Percentiles rank a stretch among this genome's conserved stretches.
Conservation (phyloP, 2,888 invertebrate genomes). For the Anthophora plumipes region DNA sequence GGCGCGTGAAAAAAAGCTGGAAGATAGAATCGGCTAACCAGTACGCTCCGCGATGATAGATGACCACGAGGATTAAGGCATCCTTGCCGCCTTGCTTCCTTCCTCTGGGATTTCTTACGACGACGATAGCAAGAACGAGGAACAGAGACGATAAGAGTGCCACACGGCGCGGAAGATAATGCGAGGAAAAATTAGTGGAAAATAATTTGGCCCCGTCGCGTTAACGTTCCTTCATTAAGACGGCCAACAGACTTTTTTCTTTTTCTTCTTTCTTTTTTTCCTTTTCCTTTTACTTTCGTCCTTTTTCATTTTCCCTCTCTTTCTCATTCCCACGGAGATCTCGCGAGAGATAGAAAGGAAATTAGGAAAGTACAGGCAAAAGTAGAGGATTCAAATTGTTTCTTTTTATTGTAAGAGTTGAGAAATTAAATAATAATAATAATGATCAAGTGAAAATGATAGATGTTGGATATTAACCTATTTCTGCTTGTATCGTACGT, state of each 20-base stretch:
- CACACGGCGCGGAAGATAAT: conserved; percentile 18
- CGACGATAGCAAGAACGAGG: conserved; percentile 24
- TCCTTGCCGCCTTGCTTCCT: conserved; percentile 54
- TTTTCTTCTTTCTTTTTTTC: not conserved
- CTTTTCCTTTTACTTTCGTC: too few relatives aligned
- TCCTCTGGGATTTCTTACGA: conserved; percentile 51
- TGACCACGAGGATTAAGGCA: conserved; percentile 81
- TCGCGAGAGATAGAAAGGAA: too few relatives aligned
- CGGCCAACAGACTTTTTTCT: conserved; percentile 3
- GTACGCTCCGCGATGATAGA: conserved; percentile 83
- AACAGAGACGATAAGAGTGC: conserved; percentile 27
- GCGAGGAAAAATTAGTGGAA: conserved; percentile 41
- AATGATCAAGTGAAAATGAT: not conserved
- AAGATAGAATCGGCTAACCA: conserved; percentile 83
- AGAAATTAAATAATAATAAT: not conserved
- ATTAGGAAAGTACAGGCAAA: too few relatives aligned
- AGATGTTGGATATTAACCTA: not conserved
- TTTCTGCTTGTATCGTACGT: not conserved
- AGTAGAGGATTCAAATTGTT: not conserved
- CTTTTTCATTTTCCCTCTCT: not conserved
- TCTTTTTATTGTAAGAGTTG: not conserved
- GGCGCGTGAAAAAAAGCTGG: conserved; percentile 77
- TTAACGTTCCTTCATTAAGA: conserved; percentile 37
- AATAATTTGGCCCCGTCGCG: conserved; percentile 43
- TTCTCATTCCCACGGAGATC: too few relatives aligned